phyloP scores from a whole-genome alignment of 2,113 vertebrate genomes.

The Egretta garzetta region DNA sequence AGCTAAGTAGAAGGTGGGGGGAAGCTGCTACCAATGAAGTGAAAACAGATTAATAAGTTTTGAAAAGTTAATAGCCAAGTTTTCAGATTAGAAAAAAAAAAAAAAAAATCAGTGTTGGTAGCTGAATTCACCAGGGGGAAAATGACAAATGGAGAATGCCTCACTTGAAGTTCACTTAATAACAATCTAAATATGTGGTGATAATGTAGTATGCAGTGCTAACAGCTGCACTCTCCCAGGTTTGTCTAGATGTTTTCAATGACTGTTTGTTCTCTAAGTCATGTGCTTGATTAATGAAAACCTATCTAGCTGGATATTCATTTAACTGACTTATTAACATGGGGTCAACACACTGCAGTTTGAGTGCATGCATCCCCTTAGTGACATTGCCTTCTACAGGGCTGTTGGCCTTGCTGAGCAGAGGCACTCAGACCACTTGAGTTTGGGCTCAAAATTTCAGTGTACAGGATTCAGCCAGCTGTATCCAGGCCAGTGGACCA shows the following conservation, averaged over 20 bases:
- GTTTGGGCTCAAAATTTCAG: not conserved
- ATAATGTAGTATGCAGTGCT: slow-evolving; percentile 10
- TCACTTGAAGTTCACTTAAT: slow-evolving; percentile 57
- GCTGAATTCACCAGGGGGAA: slow-evolving; percentile 6
- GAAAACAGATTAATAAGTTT: slow-evolving; percentile 54
- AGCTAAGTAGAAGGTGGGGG: slow-evolving; percentile 1
- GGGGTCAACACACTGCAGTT: not conserved
- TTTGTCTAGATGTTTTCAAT: slow-evolving; percentile 13
- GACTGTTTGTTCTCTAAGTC: not conserved
- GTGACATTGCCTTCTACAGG: not conserved
- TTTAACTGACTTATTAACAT: not conserved
- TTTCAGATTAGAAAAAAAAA: slow-evolving; percentile 14
- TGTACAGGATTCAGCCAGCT: not conserved
- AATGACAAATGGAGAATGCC: slow-evolving; percentile 47
- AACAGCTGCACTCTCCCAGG: slow-evolving; percentile 27
- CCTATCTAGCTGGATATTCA: not conserved
- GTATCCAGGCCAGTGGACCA: accelerated
- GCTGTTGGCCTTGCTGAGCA: not conserved
- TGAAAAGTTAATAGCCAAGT: slow-evolving; percentile 47
- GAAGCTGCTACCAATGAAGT: slow-evolving; percentile 3
- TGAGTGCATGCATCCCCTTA: not conserved
- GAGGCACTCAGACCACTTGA: not conserved
- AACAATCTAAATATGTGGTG: slow-evolving; percentile 49
- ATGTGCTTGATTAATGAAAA: not conserved
- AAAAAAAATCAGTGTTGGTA: slow-evolving; percentile 10